phyloP scores from a whole-genome alignment of 2,888 invertebrate species.

The Tinea pellionella region DNA sequence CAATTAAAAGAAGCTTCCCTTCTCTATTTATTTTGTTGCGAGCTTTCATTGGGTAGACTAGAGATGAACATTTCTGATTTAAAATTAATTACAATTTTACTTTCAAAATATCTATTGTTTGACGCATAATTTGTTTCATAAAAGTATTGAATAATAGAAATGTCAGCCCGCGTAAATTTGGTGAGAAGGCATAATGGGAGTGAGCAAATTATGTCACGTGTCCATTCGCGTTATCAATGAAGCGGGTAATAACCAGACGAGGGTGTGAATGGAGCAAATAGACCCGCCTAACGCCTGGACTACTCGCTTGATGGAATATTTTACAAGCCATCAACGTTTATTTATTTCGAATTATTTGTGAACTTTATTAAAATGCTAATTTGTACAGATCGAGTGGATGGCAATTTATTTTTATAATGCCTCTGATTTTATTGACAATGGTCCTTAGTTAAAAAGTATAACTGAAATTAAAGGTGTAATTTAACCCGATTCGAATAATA shows the following conservation, averaged over 20 bases:
- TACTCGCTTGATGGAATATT: background rate
- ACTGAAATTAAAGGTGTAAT: background rate
- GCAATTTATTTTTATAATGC: background rate
- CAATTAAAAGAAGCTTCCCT: conserved; percentile 12
- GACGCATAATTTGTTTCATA: too few relatives aligned
- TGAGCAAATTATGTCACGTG: conserved; percentile 1
- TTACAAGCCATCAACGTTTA: conserved; percentile 1
- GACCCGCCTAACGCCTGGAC: background rate
- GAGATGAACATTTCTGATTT: background rate
- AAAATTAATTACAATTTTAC: background rate
- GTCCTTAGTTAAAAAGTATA: background rate
- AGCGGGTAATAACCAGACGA: background rate
- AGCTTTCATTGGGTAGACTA: background rate
- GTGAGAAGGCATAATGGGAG: background rate
- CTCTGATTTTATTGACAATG: background rate
- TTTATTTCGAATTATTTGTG: background rate
- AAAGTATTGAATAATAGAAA: conserved; percentile 4
- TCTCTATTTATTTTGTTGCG: conserved; percentile 1
- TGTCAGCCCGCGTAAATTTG: background rate
- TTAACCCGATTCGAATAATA: background rate
- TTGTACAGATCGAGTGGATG: background rate
- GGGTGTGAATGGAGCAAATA: background rate
- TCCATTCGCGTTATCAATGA: conserved; percentile 3
- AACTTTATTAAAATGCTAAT: conserved; percentile 2
- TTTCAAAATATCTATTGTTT: background rate